A percentile compares a stretch with the other conserved stretches of the same genome.
Conservation (phyloP, 2,113 vertebrate species). For the Ammodytes dubius region DNA sequence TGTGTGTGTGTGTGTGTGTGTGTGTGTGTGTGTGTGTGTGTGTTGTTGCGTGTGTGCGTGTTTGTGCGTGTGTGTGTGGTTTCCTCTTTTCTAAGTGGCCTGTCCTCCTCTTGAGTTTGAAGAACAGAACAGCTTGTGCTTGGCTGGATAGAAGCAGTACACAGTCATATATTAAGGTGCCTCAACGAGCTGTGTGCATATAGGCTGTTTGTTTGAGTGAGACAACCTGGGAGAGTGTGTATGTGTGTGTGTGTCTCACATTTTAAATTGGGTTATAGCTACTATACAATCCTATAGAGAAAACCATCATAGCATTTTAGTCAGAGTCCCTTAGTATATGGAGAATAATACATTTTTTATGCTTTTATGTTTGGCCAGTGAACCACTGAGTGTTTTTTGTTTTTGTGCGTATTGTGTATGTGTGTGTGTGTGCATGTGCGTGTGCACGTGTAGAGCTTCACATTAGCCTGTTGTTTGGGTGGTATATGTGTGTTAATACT, state of each 20-base stretch:
- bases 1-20: conserved; percentile 23
- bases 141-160: not conserved
- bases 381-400: conserved; percentile 1
- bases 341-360: too few species aligned
- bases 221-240: not conserved
- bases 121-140: conserved; percentile 43
- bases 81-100: conserved; percentile 12
- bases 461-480: conserved; percentile 30
- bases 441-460: not conserved
- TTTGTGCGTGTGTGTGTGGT: conserved; percentile 30
- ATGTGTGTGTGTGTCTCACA: too few species aligned
- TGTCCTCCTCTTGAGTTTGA: not conserved
- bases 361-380: too few species aligned
- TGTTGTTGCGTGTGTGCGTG: too few species aligned
- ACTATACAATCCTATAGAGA: too few species aligned
- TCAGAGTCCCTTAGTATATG: too few species aligned
- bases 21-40: conserved; percentile 26
- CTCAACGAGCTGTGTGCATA: not conserved
- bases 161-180: conserved; percentile 4
- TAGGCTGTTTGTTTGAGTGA: not conserved
- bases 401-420: too few species aligned
- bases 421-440: conserved; percentile 40
- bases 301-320: too few species aligned
- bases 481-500: conserved; percentile 63
- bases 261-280: too few species aligned